A percentile compares a stretch with the other conserved stretches of the same genome.
These are phyloP conservation scores for Theristicus caerulescens DNA, from an alignment of 2,113 vertebrate genomes.

Conservation along the genomic window DNA sequence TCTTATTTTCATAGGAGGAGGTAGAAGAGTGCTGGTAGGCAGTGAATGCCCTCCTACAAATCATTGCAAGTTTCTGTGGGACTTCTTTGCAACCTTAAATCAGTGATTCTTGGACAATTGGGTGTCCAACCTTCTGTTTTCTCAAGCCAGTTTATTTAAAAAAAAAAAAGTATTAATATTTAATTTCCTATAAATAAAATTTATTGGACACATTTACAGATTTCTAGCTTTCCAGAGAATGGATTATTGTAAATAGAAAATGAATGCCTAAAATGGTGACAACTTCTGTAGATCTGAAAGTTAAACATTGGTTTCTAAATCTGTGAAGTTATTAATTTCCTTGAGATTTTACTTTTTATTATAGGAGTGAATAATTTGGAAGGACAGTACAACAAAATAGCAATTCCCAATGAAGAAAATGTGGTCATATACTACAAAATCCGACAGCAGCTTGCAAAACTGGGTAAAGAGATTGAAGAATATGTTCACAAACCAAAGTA, in stretches of 20 bases:
- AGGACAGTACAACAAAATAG: constrained; percentile 88
- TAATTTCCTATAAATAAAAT: background rate
- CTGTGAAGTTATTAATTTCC: background rate
- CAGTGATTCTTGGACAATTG: background rate
- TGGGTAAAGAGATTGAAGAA: constrained; percentile 94
- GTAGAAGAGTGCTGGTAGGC: background rate
- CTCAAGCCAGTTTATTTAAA: background rate
- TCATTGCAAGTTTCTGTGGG: background rate
- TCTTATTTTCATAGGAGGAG: background rate
- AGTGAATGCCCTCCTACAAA: background rate
- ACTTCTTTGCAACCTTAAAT: background rate
- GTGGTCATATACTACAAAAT: constrained; percentile 96
- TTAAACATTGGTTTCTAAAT: background rate
- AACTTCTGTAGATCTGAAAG: background rate
- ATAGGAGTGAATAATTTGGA: constrained; percentile 86
- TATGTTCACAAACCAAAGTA: constrained; percentile 95
- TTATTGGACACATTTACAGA: background rate
- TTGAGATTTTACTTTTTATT: background rate
- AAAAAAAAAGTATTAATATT: background rate
- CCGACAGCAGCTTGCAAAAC: constrained; percentile 91
- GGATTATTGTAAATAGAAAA: background rate
- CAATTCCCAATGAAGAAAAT: constrained; percentile 93
- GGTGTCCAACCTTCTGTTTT: background rate
- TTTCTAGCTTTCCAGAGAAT: background rate
- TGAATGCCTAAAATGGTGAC: background rate